A percentile compares a stretch with the other conserved stretches of the same genome.
Evolutionary conservation across 2,888 invertebrate species (phyloP).

Genomic region (Dryocosmus kuriphilus): DNA sequence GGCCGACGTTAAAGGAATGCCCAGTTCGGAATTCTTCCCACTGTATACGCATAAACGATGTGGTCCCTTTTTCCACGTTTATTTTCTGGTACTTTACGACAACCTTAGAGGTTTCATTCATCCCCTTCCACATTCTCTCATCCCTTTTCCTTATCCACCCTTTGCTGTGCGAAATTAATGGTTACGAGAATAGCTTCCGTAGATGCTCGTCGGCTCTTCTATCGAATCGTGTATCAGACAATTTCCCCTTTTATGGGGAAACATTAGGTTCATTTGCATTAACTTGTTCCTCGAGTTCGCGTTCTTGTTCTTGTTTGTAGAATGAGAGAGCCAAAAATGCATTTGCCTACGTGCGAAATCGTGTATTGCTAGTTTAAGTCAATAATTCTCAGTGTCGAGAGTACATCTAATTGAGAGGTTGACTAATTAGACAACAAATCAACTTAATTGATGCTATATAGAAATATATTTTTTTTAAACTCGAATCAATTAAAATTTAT

Average conservation of each 20-base stretch:
- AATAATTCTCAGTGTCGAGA: neutral
- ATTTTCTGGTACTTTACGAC: constrained; percentile 36
- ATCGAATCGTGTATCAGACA: constrained; percentile 23
- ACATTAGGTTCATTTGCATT: constrained; percentile 36
- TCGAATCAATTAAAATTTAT: too few species aligned
- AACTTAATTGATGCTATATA: too few species aligned
- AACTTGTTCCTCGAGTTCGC: constrained; percentile 20
- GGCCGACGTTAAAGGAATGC: constrained; percentile 25
- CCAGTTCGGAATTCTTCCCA: constrained; percentile 26
- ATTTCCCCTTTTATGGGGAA: constrained; percentile 20
- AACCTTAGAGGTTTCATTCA: constrained; percentile 10
- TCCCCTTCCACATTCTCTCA: neutral
- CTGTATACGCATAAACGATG: constrained; percentile 18
- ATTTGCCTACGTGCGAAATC: constrained; percentile 7
- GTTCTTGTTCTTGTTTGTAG: constrained; percentile 7
- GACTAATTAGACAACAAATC: too few species aligned
- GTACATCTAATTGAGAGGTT: too few species aligned
- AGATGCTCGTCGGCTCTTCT: constrained; percentile 12
- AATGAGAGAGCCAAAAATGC: neutral
- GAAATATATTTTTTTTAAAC: too few species aligned
- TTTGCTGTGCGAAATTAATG: constrained; percentile 27
- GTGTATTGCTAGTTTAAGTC: constrained; percentile 1
- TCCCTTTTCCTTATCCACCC: neutral
- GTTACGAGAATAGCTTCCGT: constrained; percentile 24
- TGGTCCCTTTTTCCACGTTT: constrained; percentile 1